Evolutionary conservation across 2,113 vertebrate genomes (phyloP).

Genomic region (Camarhynchus parvulus): DNA sequence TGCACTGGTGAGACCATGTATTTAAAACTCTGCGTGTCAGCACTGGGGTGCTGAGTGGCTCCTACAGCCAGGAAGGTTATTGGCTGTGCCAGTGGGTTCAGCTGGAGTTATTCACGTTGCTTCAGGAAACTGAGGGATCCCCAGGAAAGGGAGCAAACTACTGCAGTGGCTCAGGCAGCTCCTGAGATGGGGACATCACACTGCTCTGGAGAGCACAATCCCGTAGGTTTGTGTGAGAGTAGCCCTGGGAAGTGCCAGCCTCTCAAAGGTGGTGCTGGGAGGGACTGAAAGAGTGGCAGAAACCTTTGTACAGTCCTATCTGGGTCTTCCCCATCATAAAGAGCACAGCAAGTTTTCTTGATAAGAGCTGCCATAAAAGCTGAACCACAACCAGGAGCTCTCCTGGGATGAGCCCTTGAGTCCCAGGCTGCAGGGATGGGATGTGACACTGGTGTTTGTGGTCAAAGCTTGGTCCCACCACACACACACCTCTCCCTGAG

Average conservation of each 20-base stretch:
- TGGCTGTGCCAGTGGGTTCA: neutral
- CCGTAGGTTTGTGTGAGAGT: neutral
- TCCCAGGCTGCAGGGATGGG: neutral
- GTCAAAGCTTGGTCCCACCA: neutral
- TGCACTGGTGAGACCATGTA: neutral
- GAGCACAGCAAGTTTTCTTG: neutral
- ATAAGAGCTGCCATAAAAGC: neutral
- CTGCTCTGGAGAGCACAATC: neutral
- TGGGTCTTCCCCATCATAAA: neutral
- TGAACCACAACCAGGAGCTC: neutral
- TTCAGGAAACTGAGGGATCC: neutral
- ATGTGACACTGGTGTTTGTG: neutral
- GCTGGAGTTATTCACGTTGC: accelerated
- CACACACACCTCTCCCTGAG: neutral
- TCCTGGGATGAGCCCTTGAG: neutral
- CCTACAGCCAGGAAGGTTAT: neutral
- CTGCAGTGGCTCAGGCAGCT: accelerated
- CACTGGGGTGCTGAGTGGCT: accelerated
- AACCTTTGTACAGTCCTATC: neutral
- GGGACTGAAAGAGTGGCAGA: neutral
- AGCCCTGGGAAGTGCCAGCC: neutral
- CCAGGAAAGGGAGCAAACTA: neutral
- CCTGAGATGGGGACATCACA: neutral
- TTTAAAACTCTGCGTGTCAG: neutral
- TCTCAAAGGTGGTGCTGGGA: accelerated